Evolutionary conservation across 2,113 vertebrate species (phyloP).

Genomic region (Nycticebus coucang): DNA sequence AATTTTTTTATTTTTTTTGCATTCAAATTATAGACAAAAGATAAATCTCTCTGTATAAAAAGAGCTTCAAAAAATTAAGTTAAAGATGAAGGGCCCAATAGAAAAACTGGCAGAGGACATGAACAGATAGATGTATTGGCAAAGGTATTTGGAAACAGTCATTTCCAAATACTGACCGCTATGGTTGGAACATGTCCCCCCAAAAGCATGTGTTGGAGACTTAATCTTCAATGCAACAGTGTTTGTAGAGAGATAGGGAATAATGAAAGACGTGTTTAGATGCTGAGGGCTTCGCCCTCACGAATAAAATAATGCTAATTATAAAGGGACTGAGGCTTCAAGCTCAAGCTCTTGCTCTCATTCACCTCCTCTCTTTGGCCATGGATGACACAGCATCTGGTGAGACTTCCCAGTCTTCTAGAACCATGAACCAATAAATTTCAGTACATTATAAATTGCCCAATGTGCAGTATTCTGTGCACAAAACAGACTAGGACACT

Average conservation of each 20-base stretch:
- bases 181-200: neutral
- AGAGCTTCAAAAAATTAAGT: neutral
- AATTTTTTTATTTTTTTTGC: neutral
- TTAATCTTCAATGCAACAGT: neutral
- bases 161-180: neutral
- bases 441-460: neutral
- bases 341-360: neutral
- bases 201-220: neutral
- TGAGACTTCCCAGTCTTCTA: neutral
- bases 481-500: neutral
- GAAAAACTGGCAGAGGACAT: constrained; percentile 8
- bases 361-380: neutral
- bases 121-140: neutral
- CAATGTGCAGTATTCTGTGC: neutral
- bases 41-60: neutral
- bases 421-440: neutral
- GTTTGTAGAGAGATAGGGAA: neutral
- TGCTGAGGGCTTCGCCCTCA: neutral
- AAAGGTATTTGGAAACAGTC: constrained; percentile 6
- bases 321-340: neutral
- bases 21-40: constrained; percentile 1
- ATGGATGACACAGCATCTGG: neutral
- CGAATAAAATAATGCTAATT: neutral
- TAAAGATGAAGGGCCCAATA: neutral
- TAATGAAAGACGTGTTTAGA: neutral